phyloP scores from a whole-genome alignment of 2,888 invertebrate genomes.

The Harpalus rufipes region DNA sequence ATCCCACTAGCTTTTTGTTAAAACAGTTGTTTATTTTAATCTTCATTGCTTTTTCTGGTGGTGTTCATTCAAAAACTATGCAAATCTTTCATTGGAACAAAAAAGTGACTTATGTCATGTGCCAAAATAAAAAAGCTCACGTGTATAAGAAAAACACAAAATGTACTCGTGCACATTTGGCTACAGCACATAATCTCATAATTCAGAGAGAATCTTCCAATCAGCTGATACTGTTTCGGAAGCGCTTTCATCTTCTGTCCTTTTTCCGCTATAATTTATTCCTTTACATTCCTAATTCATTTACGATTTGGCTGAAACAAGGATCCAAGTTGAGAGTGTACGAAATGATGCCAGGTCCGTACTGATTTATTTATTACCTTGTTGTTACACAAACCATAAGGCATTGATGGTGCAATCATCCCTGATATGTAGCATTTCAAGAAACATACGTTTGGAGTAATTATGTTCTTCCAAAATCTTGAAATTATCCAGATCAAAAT shows the following conservation, averaged over 20 bases:
- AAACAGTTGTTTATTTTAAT: background rate
- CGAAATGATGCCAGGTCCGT: background rate
- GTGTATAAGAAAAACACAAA: conserved; percentile 1
- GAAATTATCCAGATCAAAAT: no score
- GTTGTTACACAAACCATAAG: no score
- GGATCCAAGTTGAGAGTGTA: background rate
- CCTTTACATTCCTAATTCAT: conserved; percentile 37
- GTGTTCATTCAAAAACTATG: background rate
- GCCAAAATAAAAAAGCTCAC: conserved; percentile 25
- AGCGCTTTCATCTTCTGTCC: conserved; percentile 5
- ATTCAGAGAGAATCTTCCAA: background rate
- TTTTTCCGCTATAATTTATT: conserved; percentile 14
- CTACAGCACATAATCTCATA: background rate
- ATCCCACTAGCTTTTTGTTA: background rate
- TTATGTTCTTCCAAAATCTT: no score
- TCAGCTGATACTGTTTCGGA: conserved; percentile 42
- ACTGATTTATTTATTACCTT: background rate
- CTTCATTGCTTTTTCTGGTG: background rate
- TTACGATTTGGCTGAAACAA: conserved; percentile 6
- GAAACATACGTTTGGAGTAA: no score
- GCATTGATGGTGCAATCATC: no score
- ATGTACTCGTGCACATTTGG: conserved; percentile 14
- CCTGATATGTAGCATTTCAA: no score
- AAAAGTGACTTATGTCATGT: conserved; percentile 20
- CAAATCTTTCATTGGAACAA: background rate